Evolutionary conservation across 2,797 vertebrate genomes (phyloP).

Genomic region (Pipistrellus kuhlii): DNA sequence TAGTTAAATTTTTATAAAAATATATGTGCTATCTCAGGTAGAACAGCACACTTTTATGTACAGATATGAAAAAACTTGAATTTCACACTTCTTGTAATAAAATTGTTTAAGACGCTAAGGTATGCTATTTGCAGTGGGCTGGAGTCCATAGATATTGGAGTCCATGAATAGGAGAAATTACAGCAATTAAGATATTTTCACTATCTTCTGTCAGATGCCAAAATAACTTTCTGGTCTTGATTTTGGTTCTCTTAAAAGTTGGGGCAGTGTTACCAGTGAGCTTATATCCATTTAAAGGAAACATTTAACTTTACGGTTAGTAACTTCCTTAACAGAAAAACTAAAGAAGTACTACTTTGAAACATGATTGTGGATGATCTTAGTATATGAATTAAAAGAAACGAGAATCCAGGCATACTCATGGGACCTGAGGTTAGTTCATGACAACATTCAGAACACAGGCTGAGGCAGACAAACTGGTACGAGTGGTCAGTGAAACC

Average conservation of each 20-base stretch:
- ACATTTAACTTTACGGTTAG: neutral
- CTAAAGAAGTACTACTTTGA: neutral
- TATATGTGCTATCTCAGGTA: neutral
- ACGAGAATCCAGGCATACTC: neutral
- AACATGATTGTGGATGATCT: neutral
- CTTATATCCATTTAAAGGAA: conserved; percentile 10
- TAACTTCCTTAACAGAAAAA: neutral
- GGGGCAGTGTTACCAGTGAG: neutral
- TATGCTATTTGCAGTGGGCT: neutral
- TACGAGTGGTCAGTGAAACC: neutral
- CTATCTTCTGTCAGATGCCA: neutral
- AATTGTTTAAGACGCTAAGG: neutral
- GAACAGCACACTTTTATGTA: neutral
- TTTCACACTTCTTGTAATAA: neutral
- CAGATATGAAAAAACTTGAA: conserved; percentile 1
- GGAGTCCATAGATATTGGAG: neutral
- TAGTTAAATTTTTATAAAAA: neutral
- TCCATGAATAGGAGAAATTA: neutral
- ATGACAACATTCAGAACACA: neutral
- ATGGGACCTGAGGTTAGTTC: neutral
- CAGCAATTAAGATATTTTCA: neutral
- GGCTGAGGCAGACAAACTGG: neutral
- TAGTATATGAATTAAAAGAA: neutral
- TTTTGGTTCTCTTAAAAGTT: conserved; percentile 9
- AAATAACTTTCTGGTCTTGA: conserved; percentile 14